Conservation (phyloP, 2,113 vertebrate species). For the Gallinago media region DNA sequence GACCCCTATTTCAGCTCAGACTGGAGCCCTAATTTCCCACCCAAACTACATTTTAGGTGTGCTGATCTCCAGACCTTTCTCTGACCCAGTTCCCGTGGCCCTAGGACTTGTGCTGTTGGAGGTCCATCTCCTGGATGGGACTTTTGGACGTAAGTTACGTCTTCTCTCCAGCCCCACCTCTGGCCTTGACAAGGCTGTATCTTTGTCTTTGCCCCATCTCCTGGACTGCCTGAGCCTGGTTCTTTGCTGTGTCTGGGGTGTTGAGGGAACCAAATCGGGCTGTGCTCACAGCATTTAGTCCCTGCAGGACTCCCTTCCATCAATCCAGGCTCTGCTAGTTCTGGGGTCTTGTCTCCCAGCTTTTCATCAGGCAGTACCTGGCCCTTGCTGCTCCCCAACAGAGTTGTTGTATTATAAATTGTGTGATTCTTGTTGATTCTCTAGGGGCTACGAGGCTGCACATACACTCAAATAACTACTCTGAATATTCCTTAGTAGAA, state of each 20-base stretch:
- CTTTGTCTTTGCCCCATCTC: background rate
- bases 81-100: background rate
- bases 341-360: background rate
- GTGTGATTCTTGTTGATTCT: background rate
- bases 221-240: background rate
- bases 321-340: fast-evolving
- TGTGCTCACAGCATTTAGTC: background rate
- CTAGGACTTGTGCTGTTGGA: background rate
- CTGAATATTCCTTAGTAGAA: too few species aligned
- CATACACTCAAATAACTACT: too few species aligned
- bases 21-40: background rate
- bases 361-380: background rate
- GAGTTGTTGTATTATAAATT: background rate
- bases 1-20: background rate
- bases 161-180: background rate
- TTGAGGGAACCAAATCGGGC: fast-evolving
- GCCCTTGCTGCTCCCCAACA: background rate
- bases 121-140: background rate
- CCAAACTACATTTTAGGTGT: background rate
- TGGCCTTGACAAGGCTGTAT: fast-evolving
- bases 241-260: background rate
- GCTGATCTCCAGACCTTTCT: background rate
- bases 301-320: background rate
- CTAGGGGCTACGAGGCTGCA: background rate
- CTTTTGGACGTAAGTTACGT: fast-evolving